phyloP scores from a whole-genome alignment of 2,113 vertebrate species.

The Telmatochromis sp. region DNA sequence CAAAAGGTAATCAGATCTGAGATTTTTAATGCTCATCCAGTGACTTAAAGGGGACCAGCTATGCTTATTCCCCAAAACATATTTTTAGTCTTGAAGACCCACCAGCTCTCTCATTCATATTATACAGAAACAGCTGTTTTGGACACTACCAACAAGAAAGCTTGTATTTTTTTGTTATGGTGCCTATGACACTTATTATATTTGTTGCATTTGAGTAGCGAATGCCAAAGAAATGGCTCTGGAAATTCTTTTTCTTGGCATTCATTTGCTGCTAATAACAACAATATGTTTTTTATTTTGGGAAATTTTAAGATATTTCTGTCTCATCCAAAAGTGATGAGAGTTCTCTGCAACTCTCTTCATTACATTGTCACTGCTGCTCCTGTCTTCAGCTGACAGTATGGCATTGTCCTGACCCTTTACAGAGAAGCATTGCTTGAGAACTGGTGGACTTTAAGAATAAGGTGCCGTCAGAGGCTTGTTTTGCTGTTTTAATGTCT shows the following conservation, averaged over 20 bases:
- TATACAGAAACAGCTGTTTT: neutral
- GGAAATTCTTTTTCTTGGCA: neutral
- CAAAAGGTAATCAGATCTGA: neutral
- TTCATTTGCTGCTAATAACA: neutral
- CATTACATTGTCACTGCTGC: neutral
- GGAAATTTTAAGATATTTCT: neutral
- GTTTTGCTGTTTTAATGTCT: neutral
- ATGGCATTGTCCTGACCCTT: neutral
- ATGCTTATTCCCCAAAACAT: neutral
- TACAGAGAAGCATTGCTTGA: neutral
- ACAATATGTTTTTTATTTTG: neutral
- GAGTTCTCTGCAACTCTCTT: neutral
- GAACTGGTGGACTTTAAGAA: neutral
- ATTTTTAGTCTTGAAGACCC: neutral
- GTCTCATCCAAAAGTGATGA: neutral
- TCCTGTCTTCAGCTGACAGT: neutral
- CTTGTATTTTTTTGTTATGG: neutral
- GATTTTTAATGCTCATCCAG: neutral
- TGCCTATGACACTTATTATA: neutral
- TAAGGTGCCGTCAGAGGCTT: neutral
- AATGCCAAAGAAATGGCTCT: neutral
- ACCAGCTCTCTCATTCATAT: neutral
- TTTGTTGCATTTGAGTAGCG: neutral
- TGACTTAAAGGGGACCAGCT: neutral
- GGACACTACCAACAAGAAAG: neutral